Conservation (phyloP, 2,888 invertebrate genomes). For the Apotomis capreana region DNA sequence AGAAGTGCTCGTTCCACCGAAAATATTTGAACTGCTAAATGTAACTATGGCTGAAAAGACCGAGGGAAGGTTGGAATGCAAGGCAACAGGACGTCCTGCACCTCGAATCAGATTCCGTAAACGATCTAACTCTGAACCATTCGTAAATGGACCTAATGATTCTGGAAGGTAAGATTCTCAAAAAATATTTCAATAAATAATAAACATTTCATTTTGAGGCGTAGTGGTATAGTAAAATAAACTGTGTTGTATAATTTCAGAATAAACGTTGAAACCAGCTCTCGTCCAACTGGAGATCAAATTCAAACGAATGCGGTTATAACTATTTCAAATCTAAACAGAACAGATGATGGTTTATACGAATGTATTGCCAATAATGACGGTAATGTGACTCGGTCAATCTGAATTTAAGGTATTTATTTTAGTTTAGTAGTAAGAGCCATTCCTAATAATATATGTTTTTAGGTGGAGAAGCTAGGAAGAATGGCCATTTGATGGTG, state of each 20-base stretch:
- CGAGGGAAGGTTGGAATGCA: conserved; percentile 88
- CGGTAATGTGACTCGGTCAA: conserved; percentile 61
- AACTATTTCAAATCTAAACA: conserved; percentile 85
- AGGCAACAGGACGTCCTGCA: conserved; percentile 91
- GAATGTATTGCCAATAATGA: conserved; percentile 92
- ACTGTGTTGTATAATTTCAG: conserved; percentile 58
- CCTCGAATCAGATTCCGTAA: conserved; percentile 92
- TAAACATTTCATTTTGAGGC: conserved; percentile 8
- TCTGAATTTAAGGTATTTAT: background rate
- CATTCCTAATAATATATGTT: background rate
- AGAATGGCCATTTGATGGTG: conserved; percentile 92
- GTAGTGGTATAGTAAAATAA: background rate
- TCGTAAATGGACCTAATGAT: conserved; percentile 85
- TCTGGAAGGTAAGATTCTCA: conserved; percentile 72
- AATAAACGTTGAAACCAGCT: conserved; percentile 84
- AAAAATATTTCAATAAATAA: conserved; percentile 4
- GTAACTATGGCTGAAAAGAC: conserved; percentile 85
- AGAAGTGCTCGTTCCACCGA: conserved; percentile 89
- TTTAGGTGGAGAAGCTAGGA: conserved; percentile 86
- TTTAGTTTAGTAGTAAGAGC: background rate
- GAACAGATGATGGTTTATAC: conserved; percentile 93
- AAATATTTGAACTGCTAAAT: conserved; percentile 90
- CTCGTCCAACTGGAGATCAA: conserved; percentile 73
- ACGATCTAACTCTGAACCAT: conserved; percentile 86
- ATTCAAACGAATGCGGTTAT: conserved; percentile 85